phyloP scores from a whole-genome alignment of 2,113 vertebrate species.

The Heliornis fulica region DNA sequence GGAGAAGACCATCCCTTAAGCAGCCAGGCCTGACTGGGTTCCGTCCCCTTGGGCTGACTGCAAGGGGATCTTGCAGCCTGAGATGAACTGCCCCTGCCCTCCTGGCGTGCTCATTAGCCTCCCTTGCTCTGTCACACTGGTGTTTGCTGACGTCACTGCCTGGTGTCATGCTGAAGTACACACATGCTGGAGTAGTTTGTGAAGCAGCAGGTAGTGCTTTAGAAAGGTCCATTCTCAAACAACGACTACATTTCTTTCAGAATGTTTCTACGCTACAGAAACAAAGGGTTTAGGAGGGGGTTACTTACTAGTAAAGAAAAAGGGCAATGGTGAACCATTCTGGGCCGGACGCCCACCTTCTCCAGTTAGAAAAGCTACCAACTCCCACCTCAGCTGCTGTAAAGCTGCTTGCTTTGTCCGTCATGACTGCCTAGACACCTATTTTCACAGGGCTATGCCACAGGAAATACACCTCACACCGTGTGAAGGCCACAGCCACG shows the following conservation, averaged over 20 bases:
- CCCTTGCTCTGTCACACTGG: fast-evolving
- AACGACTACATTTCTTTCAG: neutral
- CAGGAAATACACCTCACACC: neutral
- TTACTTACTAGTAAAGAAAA: neutral
- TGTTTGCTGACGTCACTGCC: neutral
- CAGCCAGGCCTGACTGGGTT: neutral
- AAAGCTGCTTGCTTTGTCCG: neutral
- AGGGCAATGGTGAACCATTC: neutral
- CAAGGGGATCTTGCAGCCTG: fast-evolving
- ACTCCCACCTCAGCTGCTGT: neutral
- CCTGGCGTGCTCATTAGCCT: neutral
- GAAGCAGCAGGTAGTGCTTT: neutral
- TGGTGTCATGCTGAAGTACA: fast-evolving
- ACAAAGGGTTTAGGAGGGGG: neutral
- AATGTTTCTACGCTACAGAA: neutral
- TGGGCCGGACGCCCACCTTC: neutral
- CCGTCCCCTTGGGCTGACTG: neutral
- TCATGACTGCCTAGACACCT: neutral
- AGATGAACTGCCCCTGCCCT: neutral
- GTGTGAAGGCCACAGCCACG: neutral
- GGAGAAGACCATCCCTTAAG: neutral
- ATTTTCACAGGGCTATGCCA: neutral
- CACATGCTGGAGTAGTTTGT: neutral
- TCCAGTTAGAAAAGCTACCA: neutral
- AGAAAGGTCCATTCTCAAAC: neutral